A percentile compares a stretch with the other conserved stretches of the same genome.
Evolutionary conservation across 1,140 invertebrate genomes (phyloP).

Genomic region (Ostrea edulis): DNA sequence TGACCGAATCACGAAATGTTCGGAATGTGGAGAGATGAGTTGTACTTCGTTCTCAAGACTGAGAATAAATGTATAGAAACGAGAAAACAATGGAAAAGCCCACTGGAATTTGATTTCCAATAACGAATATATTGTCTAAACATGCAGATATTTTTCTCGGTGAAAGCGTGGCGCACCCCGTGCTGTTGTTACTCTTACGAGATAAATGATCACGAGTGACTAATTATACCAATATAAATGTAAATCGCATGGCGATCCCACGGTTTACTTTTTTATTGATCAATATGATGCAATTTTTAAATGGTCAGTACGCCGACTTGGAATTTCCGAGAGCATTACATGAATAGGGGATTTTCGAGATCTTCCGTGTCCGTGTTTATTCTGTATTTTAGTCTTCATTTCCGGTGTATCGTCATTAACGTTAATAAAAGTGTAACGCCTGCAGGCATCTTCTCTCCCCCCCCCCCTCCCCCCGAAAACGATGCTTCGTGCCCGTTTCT

Average conservation of each 20-base stretch:
- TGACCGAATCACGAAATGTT: neutral
- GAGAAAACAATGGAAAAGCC: neutral
- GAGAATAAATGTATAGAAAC: constrained; percentile 17
- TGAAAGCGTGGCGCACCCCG: neutral
- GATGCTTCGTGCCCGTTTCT: no score
- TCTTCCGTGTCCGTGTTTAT: no score
- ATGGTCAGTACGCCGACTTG: no score
- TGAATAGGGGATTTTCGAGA: no score
- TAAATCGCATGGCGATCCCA: neutral
- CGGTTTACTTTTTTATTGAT: neutral
- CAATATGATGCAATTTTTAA: neutral
- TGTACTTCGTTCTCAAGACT: neutral
- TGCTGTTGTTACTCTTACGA: neutral
- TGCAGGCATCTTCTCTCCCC: no score
- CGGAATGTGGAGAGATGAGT: neutral
- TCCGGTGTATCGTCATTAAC: no score
- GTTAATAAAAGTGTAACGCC: no score
- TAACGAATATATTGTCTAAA: neutral
- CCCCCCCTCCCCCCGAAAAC: no score
- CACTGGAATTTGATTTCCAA: neutral
- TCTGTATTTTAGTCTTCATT: no score
- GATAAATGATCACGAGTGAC: neutral
- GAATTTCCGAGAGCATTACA: no score
- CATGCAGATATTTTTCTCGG: neutral
- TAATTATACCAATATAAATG: constrained; percentile 13